Evolutionary conservation across 2,797 vertebrate genomes (phyloP), one percentile per base, ranked within the genome.

Genomic region (Calcarius lapponicus): DNA sequence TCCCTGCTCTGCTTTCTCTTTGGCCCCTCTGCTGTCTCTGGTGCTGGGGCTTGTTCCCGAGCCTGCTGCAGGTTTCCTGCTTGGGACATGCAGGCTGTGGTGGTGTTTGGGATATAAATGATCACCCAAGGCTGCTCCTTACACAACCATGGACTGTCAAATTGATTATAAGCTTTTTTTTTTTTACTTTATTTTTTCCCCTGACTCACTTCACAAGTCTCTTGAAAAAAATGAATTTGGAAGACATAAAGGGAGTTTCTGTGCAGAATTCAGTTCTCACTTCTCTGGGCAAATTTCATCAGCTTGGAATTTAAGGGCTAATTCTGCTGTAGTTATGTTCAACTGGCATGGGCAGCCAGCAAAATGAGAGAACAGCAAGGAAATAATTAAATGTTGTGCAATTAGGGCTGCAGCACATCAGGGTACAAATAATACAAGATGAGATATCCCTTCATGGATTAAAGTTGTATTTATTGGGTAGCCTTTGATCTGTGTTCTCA

Each of bases 261-360:
- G 38, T 57, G 43, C 47, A 53, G 47, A 51, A 65, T 34, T 40
- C 43, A 40, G 80, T 28, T 96, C 95, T 95, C 82, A 87, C 84
- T 92, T 90, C 92, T 67, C 32, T 87, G 80, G 89, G 88, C 54
- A 67, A 73, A 94, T 92, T 92, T 45, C 53, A 93, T 78, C 5
- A 66, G 60, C 87, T 88, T 93, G 90, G 93, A 88, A 40, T 97
- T 94, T 57, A 88, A 91, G 95, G 96, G 82, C 95, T 60, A 73
- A 95, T 90, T 95, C 95, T 94, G 78, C 93, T 97, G 89, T 92
- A 95, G 79, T 95, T 96, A 29, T 69, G 81, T 86, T 96, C 94
- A 89, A 53, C 62, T 67, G 80, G 43, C 72, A 80, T 80, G 93
- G 95, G 93, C 97, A 96, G 93, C 91, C 97, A 96, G 95, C 84